These are phyloP conservation scores for Apostichopus californicus DNA, from an alignment of 35 echinoderm and acorn worm species.

Conservation along the genomic window DNA sequence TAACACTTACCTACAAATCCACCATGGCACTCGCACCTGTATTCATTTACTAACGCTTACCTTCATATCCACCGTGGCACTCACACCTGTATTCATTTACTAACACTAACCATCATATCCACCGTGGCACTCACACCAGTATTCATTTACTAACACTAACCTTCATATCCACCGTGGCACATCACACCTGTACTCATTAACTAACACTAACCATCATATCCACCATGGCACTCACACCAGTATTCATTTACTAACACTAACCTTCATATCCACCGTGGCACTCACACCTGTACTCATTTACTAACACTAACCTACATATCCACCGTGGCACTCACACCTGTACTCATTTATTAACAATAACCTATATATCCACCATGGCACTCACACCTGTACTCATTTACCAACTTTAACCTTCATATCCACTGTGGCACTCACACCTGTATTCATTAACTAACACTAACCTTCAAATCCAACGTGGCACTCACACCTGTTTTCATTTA, in stretches of 20 bases:
- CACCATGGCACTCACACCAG: no score
- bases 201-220: no score
- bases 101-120: conserved; percentile 51
- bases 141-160: conserved; percentile 12
- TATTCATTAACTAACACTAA: no score
- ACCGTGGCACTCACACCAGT: neutral
- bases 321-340: conserved; percentile 6
- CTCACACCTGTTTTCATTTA: no score
- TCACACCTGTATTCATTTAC: neutral
- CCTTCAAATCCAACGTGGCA: no score
- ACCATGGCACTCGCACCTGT: no score
- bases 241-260: neutral
- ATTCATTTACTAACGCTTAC: no score
- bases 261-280: neutral
- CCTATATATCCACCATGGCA: no score
- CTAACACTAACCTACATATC: conserved; percentile 49
- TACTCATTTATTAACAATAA: conserved; percentile 19
- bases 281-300: neutral
- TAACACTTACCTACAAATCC: neutral
- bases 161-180: conserved; percentile 48
- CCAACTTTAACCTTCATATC: no score
- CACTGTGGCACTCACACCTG: no score
- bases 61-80: neutral
- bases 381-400: no score
- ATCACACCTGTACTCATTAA: conserved; percentile 14